A percentile compares a stretch with the other conserved stretches of the same genome.
Conservation (phyloP, 2,113 vertebrate genomes). For the Tragelaphus imberbis region DNA sequence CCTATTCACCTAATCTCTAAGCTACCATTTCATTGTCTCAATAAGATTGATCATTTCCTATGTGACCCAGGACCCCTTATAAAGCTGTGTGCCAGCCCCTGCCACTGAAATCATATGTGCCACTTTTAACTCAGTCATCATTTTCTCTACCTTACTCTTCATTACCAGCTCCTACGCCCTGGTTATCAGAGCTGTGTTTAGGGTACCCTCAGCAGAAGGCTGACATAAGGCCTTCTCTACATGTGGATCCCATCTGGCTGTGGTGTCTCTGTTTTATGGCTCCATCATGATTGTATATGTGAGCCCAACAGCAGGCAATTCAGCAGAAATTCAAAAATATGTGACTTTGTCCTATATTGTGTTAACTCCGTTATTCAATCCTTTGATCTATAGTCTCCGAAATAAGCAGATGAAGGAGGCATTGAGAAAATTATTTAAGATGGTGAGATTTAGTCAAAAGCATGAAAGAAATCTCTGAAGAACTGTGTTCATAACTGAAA, state of each 20-base stretch:
- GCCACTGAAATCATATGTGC: not conserved
- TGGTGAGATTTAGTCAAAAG: not conserved
- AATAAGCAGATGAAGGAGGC: slow-evolving; percentile 37
- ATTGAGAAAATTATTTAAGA: not conserved
- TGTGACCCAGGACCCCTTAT: slow-evolving; percentile 25
- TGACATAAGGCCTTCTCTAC: slow-evolving; percentile 4
- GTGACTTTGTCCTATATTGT: slow-evolving; percentile 35
- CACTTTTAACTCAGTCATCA: not conserved
- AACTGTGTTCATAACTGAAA: not conserved
- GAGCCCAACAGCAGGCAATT: not conserved
- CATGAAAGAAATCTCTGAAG: not conserved
- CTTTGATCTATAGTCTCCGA: slow-evolving; percentile 42
- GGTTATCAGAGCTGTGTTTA: not conserved
- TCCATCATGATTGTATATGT: slow-evolving; percentile 38
- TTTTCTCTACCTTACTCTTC: slow-evolving; percentile 11
- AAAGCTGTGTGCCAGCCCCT: not conserved
- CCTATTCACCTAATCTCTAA: not conserved
- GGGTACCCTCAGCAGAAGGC: not conserved
- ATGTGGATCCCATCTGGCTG: not conserved
- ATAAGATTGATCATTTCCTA: not conserved
- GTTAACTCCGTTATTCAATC: slow-evolving; percentile 34
- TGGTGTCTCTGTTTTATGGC: slow-evolving; percentile 23
- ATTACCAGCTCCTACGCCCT: not conserved
- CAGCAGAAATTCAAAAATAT: not conserved
- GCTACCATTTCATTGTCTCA: not conserved